Percentiles rank a stretch among this genome's conserved stretches.
phyloP scores from a whole-genome alignment of 1,140 invertebrate species.

The Penaeus japonicus region DNA sequence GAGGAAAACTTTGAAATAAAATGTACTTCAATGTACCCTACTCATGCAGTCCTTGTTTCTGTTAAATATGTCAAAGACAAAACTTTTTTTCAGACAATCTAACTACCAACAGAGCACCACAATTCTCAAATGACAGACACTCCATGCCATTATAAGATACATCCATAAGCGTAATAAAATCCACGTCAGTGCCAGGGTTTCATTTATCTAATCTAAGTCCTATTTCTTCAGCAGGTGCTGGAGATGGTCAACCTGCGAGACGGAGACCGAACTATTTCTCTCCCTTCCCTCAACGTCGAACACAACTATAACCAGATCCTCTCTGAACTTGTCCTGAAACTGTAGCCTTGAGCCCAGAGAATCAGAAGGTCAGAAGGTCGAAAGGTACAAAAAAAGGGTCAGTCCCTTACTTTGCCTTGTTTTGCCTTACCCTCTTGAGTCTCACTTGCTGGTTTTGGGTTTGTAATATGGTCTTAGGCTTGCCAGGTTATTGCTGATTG shows the following conservation, averaged over 20 bases:
- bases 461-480: too few relatives aligned
- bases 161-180: neutral
- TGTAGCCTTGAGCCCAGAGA: constrained; percentile 50
- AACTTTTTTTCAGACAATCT: too few relatives aligned
- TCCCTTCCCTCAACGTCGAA: constrained; percentile 66
- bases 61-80: too few relatives aligned
- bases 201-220: neutral
- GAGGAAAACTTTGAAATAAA: too few relatives aligned
- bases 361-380: neutral
- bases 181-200: neutral
- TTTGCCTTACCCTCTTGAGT: neutral
- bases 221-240: constrained; percentile 56
- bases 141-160: too few relatives aligned
- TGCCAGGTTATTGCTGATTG: too few relatives aligned
- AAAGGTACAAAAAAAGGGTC: neutral
- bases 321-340: constrained; percentile 66
- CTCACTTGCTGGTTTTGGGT: too few relatives aligned
- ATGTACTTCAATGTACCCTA: too few relatives aligned
- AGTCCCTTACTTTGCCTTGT: neutral
- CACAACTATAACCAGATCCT: constrained; percentile 68
- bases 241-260: constrained; percentile 64
- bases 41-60: too few relatives aligned
- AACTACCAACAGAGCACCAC: too few relatives aligned
- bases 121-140: too few relatives aligned
- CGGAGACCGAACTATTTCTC: constrained; percentile 65